Evolutionary conservation across 1,140 invertebrate genomes (phyloP).

Genomic region (Sarcophaga bullata): DNA sequence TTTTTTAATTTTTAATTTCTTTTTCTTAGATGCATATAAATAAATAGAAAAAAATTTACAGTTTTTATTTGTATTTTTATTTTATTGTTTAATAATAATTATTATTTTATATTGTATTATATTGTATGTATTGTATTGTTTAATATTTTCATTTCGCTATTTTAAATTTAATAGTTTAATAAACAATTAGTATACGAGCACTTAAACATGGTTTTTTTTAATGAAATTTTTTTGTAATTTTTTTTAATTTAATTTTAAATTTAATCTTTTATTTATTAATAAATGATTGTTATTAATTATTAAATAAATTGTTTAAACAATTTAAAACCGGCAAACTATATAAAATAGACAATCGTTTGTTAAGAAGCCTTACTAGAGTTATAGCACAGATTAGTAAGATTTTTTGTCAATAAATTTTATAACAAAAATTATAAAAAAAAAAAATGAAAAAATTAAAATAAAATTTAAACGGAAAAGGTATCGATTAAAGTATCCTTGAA

Average conservation of each 20-base stretch:
- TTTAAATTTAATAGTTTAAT: constrained; percentile 37
- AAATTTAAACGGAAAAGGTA: no score
- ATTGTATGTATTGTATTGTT: no score
- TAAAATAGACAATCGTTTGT: background rate
- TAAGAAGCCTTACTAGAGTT: background rate
- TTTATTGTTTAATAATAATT: constrained; percentile 30
- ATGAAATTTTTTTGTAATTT: constrained; percentile 12
- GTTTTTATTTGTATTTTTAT: constrained; percentile 7
- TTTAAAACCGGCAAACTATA: background rate
- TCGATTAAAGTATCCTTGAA: no score
- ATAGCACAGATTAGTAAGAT: no score
- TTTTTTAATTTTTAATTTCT: no score
- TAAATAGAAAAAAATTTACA: constrained; percentile 14
- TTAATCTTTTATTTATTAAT: background rate
- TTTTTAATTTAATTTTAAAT: background rate
- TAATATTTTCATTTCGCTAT: no score
- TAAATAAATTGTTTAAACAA: background rate
- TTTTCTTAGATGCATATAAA: background rate
- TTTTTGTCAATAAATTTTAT: no score
- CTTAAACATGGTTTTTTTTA: constrained; percentile 43
- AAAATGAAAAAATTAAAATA: no score
- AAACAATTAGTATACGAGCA: constrained; percentile 39
- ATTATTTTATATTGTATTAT: no score
- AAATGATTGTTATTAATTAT: background rate
- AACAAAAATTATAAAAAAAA: no score